A percentile compares a stretch with the other conserved stretches of the same genome.
Conservation (phyloP, 2,113 vertebrate species). For the Tetrax tetrax region DNA sequence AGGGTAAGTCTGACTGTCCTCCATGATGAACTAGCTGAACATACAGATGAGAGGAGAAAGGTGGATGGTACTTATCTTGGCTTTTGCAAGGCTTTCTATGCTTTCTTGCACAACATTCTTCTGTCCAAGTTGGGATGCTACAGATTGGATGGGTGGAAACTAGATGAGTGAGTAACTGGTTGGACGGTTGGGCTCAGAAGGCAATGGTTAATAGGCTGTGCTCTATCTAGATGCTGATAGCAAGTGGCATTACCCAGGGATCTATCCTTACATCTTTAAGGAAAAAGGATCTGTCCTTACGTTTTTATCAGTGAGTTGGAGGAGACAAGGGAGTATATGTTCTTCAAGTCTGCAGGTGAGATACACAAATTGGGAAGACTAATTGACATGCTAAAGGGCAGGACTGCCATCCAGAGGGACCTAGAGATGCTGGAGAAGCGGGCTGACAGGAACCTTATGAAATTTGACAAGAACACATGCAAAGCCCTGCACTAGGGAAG, state of each 20-base stretch:
- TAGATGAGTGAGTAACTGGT: neutral
- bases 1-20: neutral
- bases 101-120: neutral
- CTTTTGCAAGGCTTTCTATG: neutral
- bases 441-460: neutral
- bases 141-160: neutral
- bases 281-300: neutral
- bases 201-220: neutral
- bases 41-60: neutral
- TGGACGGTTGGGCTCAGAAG: neutral
- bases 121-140: neutral
- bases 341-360: neutral
- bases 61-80: neutral
- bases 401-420: too few species aligned
- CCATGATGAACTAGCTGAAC: neutral
- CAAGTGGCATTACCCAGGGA: neutral
- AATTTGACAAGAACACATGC: neutral
- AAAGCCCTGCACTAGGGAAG: neutral
- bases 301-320: neutral
- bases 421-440: too few species aligned
- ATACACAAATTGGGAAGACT: neutral
- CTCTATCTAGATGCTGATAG: neutral
- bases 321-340: accelerated
- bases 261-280: neutral
- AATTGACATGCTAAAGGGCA: neutral